phyloP scores from a whole-genome alignment of 1,140 invertebrate genomes.

The Acromyrmex charruanus region DNA sequence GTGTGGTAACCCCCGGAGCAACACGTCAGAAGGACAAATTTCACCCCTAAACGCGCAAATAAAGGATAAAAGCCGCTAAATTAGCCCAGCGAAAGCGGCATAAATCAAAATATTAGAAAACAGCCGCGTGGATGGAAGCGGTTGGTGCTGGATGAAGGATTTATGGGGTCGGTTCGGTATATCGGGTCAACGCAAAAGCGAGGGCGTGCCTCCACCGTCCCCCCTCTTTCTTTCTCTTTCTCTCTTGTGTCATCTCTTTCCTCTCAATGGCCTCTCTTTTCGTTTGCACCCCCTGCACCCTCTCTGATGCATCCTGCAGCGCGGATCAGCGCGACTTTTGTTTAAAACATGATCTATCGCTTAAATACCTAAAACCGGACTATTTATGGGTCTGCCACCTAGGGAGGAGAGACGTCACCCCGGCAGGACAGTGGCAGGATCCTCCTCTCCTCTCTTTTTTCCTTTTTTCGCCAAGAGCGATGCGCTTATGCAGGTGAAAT shows the following conservation, averaged over 20 bases:
- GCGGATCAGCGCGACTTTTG: constrained; percentile 83
- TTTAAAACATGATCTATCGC: constrained; percentile 86
- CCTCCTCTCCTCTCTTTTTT: constrained; percentile 35
- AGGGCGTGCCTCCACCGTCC: constrained; percentile 63
- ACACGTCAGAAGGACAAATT: constrained; percentile 78
- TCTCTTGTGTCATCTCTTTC: constrained; percentile 28
- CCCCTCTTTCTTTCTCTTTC: constrained; percentile 20
- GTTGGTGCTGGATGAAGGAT: constrained; percentile 81
- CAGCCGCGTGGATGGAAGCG: constrained; percentile 74
- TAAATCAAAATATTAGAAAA: constrained; percentile 86
- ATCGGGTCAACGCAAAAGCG: constrained; percentile 72
- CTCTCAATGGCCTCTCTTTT: constrained; percentile 8
- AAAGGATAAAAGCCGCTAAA: constrained; percentile 83
- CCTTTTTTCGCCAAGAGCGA: constrained; percentile 33
- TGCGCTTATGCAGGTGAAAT: constrained; percentile 71
- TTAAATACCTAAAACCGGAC: constrained; percentile 83
- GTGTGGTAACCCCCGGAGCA: not conserved
- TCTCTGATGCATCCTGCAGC: constrained; percentile 66
- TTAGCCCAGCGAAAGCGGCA: constrained; percentile 84
- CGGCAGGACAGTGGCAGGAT: constrained; percentile 23
- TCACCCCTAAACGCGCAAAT: constrained; percentile 83
- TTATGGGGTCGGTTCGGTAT: constrained; percentile 79
- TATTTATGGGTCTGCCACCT: constrained; percentile 81
- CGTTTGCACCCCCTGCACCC: not conserved
- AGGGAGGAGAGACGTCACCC: constrained; percentile 33